A percentile compares a stretch with the other conserved stretches of the same genome.
These are phyloP conservation scores for Drosophila parthenogenetica DNA, from an alignment of 2,888 invertebrate genomes.

Conservation along the genomic window DNA sequence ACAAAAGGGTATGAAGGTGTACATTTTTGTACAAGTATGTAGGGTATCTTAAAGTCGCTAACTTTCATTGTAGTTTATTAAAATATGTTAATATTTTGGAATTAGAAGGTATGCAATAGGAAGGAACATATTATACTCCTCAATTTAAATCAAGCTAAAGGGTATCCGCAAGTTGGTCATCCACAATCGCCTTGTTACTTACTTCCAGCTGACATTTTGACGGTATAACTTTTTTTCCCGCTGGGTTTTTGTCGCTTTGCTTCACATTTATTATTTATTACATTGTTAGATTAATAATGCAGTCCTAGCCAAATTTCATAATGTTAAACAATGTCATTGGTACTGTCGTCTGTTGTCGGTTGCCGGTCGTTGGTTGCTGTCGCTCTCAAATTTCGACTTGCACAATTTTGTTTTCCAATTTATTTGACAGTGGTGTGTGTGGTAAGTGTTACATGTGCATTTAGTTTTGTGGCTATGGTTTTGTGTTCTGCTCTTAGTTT, in stretches of 20 bases:
- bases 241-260: constrained; percentile 36
- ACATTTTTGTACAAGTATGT: no score
- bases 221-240: constrained; percentile 9
- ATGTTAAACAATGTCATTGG: constrained; percentile 55
- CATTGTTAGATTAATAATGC: constrained; percentile 68
- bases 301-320: constrained; percentile 65
- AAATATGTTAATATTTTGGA: no score
- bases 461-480: neutral
- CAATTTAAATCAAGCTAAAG: no score
- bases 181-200: neutral
- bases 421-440: constrained; percentile 1
- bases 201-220: constrained; percentile 19
- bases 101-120: no score
- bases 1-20: no score
- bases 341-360: constrained; percentile 20
- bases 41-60: no score
- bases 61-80: no score
- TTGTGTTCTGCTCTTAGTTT: neutral
- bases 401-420: neutral
- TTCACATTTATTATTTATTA: constrained; percentile 64
- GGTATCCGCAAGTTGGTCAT: neutral
- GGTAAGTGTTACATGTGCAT: constrained; percentile 2
- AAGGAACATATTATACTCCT: no score
- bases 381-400: neutral
- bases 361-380: neutral